Conservation (phyloP, 2,888 invertebrate genomes). For the Meiosimyza decipiens region DNA sequence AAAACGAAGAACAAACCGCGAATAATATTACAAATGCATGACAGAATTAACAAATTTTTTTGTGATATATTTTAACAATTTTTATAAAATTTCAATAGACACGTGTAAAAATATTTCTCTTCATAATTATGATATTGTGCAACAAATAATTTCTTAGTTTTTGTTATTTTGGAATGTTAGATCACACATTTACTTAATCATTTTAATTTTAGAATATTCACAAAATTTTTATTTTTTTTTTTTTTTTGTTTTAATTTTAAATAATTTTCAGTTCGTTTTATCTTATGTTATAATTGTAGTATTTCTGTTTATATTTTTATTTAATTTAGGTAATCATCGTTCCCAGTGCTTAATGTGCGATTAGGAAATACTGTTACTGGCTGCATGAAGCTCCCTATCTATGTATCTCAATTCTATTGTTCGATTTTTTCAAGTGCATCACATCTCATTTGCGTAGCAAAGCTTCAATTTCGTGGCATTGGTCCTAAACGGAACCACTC, state of each 20-base stretch:
- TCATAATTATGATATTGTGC: neutral
- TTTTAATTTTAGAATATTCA: constrained; percentile 16
- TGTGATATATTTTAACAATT: neutral
- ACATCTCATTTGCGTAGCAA: constrained; percentile 13
- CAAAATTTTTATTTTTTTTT: neutral
- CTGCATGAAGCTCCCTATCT: constrained; percentile 10
- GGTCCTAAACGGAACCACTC: constrained; percentile 85
- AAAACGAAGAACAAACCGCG: no score
- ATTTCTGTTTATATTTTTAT: neutral
- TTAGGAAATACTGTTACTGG: constrained; percentile 37
- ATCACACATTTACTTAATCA: constrained; percentile 18
- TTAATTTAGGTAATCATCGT: constrained; percentile 11
- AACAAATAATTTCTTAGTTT: neutral
- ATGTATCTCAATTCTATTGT: neutral
- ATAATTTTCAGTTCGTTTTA: constrained; percentile 16
- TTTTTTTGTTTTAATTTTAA: neutral
- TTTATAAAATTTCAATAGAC: constrained; percentile 1
- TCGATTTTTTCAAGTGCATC: neutral
- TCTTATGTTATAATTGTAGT: neutral
- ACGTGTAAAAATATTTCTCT: neutral
- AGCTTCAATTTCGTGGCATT: constrained; percentile 55
- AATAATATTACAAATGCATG: no score
- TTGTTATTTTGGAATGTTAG: constrained; percentile 27
- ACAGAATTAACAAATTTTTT: no score
- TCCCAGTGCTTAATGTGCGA: constrained; percentile 33